Evolutionary conservation across 2,113 vertebrate genomes (phyloP), one percentile per base, ranked within the genome.

Genomic region (Crypturellus undulatus): DNA sequence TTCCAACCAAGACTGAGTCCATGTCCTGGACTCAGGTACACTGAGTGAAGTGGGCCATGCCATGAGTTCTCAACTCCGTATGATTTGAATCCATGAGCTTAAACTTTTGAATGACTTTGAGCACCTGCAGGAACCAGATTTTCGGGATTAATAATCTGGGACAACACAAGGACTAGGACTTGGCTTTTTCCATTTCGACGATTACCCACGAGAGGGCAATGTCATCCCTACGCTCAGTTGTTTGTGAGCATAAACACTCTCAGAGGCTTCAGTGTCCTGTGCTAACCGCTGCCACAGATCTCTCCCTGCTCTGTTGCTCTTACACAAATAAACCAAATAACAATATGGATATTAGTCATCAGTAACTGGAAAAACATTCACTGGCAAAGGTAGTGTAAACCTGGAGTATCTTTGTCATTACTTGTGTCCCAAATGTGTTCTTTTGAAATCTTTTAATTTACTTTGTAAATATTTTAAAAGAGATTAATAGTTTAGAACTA

Each of bases 151-250:
- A 22, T 19, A 49, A 56, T 68, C 5, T 7, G 12, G 10, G 8
- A 38, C 3, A 6, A 17, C 32, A 14, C 5, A 6, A 32, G 16
- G 18, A 12, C 36, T 30, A 12, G 28, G 30, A 43, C 2, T 81
- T 38, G 16, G 42, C 2, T 0, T 70, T 65, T 87, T 69, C 72
- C 34, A 54, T 56, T 95, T 64, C 84, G 34, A 56, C n/a, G 3
- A 10, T 64, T 90, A 81, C 56, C 97, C 97, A 96, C 95, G 7
- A 96, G 97, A 95, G 96, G 97, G 96, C 96, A 92, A 79, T 96
- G 78, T 89, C 38, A 95, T 80, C 90, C 95, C 47, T 73, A 1
- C n/a, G 49, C 90, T 94, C 36, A 49, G 2, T 6, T 11, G 4
- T 5, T 67, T 26, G 2, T 17, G 0, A 11, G 7, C 22, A 3